Evolutionary conservation across 2,797 vertebrate genomes (phyloP), one percentile per base, ranked within the genome.

Genomic region (Euthynnus affinis): DNA sequence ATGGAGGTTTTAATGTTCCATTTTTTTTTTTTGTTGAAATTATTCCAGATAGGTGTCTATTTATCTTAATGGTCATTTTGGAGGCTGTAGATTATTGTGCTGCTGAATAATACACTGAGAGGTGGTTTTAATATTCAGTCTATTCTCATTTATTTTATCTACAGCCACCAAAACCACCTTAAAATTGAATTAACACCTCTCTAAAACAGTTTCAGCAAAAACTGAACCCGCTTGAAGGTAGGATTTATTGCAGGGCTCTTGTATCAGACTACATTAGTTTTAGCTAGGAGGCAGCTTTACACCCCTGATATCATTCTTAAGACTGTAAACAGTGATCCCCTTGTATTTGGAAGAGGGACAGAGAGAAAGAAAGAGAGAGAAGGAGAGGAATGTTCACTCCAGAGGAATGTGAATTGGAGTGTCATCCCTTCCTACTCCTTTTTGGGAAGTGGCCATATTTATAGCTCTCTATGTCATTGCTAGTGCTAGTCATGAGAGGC

Each of bases 381-480:
- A 34, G 51, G 67, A 75, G 62, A 80, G 83, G 84, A 86, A 86
- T 89, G 88, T 84, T 92, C 85, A 75, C 88, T 80, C 84, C 37
- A 49, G 22, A 84, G 86, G 91, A 94, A 94, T 93, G 90, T 84
- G 72, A 88, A 79, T 67, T 56, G 25, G 74, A 80, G 78, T 64
- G 76, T 73, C 52, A 13, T 85, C 74, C 78, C 74, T 78, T 84
- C 87, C 89, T 89, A 64, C 89, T 91, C 92, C 88, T 84, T 91
- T 91, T 93, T 71, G 75, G 89, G 88, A 87, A 85, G 86, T 14
- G 23, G 75, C 65, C 78, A 71, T 95, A 96, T 96, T 94, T 95
- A 93, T 95, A 96, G 92, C 83, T 23, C 74, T 34, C 69, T 87
- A 72, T 91, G 87, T 93, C 89, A 91, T 82, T 80, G 76, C 46